Percentiles rank a stretch among this genome's conserved stretches.
phyloP scores from a whole-genome alignment of 2,888 invertebrate genomes.

The Epinotia brunnichana region DNA sequence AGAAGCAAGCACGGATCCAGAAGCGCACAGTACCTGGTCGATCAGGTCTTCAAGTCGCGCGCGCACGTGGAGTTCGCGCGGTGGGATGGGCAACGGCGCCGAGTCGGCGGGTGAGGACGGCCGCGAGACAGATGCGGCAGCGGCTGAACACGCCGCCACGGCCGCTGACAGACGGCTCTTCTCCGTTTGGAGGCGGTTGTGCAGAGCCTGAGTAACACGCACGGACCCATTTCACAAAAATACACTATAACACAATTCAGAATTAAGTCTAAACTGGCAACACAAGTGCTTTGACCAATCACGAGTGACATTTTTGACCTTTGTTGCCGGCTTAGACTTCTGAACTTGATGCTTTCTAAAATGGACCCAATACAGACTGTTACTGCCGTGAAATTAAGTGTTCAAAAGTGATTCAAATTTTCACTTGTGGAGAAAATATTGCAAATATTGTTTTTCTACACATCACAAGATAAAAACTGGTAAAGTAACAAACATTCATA shows the following conservation, averaged over 20 bases:
- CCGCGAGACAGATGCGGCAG: constrained; percentile 94
- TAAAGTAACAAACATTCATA: background rate
- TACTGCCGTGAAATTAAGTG: background rate
- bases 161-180: constrained; percentile 93
- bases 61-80: constrained; percentile 92
- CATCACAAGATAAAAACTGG: background rate
- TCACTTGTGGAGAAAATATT: no score
- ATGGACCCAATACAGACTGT: no score
- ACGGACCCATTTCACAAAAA: background rate
- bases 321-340: background rate
- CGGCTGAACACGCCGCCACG: constrained; percentile 96
- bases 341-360: background rate
- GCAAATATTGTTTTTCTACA: background rate
- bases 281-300: background rate
- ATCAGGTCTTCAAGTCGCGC: constrained; percentile 95
- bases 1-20: constrained; percentile 57
- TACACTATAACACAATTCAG: background rate
- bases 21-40: constrained; percentile 89
- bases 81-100: constrained; percentile 92
- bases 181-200: constrained; percentile 94
- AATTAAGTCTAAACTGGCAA: background rate
- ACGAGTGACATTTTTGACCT: no score
- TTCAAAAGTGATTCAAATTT: background rate
- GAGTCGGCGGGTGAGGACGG: constrained; percentile 95
- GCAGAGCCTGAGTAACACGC: constrained; percentile 78